phyloP scores from a whole-genome alignment of 2,113 vertebrate genomes.

The Psittacula cyanocephala region DNA sequence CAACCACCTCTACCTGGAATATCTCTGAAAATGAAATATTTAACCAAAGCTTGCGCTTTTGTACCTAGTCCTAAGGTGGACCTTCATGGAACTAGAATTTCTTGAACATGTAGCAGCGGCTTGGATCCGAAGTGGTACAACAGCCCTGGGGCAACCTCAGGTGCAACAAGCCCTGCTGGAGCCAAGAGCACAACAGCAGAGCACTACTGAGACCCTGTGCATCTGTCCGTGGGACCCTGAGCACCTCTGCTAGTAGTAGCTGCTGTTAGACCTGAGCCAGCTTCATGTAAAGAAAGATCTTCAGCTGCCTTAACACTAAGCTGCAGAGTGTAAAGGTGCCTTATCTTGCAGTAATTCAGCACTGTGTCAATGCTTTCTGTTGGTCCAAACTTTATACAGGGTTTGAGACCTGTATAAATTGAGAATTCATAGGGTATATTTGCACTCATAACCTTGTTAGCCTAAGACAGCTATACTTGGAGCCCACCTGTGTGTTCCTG shows the following conservation, averaged over 20 bases:
- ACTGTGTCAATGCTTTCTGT: background rate
- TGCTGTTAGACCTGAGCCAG: accelerated
- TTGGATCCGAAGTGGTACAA: background rate
- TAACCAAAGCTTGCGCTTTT: background rate
- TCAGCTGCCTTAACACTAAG: background rate
- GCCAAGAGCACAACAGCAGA: accelerated
- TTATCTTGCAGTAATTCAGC: background rate
- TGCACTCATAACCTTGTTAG: background rate
- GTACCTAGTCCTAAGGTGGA: background rate
- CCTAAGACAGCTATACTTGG: background rate
- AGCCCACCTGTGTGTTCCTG: background rate
- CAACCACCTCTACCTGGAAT: background rate
- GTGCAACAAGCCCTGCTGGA: background rate
- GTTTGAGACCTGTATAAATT: background rate
- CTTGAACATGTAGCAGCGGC: background rate
- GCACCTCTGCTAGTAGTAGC: background rate
- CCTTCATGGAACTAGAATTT: background rate
- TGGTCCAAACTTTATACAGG: background rate
- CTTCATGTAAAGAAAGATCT: background rate
- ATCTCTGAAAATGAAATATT: background rate
- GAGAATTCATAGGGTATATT: background rate
- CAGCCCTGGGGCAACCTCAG: background rate
- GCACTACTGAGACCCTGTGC: background rate
- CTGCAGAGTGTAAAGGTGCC: background rate
- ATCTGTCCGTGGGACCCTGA: background rate